Percentiles rank a stretch among this genome's conserved stretches.
Conservation (phyloP, 2,888 invertebrate genomes). For the Lasioglossum leucozonium region DNA sequence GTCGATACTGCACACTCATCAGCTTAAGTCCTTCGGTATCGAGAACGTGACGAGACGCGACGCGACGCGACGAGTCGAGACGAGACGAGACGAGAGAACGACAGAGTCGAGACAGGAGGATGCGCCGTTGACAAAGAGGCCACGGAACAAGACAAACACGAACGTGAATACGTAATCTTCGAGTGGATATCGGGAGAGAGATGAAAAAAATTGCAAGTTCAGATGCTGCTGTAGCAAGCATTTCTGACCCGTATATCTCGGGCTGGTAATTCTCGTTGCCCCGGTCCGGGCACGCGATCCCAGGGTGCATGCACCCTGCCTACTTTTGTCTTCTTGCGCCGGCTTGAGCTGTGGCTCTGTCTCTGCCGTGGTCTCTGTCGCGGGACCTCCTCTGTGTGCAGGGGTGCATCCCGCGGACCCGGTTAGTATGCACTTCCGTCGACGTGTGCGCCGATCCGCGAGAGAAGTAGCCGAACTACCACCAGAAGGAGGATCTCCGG, state of each 20-base stretch:
- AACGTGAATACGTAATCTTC: slow-evolving; percentile 51
- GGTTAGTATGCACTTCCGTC: slow-evolving; percentile 56
- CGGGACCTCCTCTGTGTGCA: slow-evolving; percentile 49
- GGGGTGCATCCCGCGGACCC: slow-evolving; percentile 70
- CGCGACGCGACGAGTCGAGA: not conserved
- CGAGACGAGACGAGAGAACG: not conserved
- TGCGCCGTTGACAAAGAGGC: slow-evolving; percentile 16
- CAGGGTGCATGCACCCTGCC: slow-evolving; percentile 19
- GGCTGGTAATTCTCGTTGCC: slow-evolving; percentile 75
- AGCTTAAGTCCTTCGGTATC: slow-evolving; percentile 31
- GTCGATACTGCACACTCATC: slow-evolving; percentile 30
- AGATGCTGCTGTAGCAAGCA: slow-evolving; percentile 82
- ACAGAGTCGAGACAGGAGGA: slow-evolving; percentile 6
- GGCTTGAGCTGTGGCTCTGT: not conserved
- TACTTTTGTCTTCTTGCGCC: slow-evolving; percentile 62
- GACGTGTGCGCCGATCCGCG: slow-evolving; percentile 35
- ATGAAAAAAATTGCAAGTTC: slow-evolving; percentile 82
- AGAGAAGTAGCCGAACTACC: slow-evolving; percentile 24
- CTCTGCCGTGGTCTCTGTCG: slow-evolving; percentile 38
- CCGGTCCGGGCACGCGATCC: slow-evolving; percentile 47
- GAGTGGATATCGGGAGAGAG: slow-evolving; percentile 73
- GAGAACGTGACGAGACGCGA: slow-evolving; percentile 25
- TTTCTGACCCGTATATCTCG: slow-evolving; percentile 81
- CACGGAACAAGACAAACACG: slow-evolving; percentile 10
- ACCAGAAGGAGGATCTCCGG: slow-evolving; percentile 23